Evolutionary conservation across 1,140 invertebrate species (phyloP).

Genomic region (Platyscapa corneri): DNA sequence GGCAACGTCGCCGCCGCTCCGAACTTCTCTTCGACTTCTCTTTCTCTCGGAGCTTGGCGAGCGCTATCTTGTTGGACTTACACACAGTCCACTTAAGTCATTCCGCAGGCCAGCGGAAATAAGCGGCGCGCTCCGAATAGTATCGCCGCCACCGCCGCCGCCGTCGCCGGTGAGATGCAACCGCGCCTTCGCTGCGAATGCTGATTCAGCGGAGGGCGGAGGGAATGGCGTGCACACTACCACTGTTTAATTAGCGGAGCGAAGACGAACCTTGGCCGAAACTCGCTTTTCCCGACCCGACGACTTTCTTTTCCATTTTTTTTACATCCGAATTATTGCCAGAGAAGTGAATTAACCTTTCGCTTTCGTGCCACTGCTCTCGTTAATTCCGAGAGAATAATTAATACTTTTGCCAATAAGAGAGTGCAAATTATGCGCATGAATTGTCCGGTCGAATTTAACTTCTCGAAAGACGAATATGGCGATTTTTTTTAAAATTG

Average conservation of each 20-base stretch:
- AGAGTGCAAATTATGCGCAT: not conserved
- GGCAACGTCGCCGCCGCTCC: conserved; percentile 34
- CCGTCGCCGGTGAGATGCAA: not conserved
- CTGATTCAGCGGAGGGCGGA: no score
- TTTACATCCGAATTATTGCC: no score
- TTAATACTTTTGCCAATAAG: not conserved
- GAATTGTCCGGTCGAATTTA: not conserved
- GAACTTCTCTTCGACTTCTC: not conserved
- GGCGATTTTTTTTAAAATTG: not conserved
- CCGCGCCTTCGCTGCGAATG: no score
- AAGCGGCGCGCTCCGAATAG: conserved; percentile 33
- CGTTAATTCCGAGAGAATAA: no score
- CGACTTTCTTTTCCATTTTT: no score
- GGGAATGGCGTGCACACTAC: no score
- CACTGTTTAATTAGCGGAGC: no score
- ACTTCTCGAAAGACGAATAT: no score
- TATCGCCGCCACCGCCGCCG: no score
- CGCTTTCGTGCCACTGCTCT: no score
- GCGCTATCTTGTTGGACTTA: conserved; percentile 32
- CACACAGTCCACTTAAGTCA: conserved; percentile 46
- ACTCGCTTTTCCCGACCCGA: no score
- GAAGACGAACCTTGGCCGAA: no score
- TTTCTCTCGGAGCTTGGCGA: not conserved
- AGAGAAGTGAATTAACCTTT: not conserved
- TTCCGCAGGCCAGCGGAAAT: conserved; percentile 42